Base-by-base conservation (phyloP, 2,888 invertebrate species). In the Drepana falcataria region DNA sequence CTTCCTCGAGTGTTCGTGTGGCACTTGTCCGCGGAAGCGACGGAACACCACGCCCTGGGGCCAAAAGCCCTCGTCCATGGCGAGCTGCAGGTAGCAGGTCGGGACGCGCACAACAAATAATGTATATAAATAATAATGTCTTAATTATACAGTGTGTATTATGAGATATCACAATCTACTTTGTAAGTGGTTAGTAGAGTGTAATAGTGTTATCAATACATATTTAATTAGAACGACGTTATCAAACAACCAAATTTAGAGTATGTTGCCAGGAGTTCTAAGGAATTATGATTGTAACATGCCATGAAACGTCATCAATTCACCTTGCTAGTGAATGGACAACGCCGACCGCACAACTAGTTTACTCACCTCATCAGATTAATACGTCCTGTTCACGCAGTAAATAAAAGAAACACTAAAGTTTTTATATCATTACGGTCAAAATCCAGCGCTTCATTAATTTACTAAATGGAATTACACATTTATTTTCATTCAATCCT, bases 261-360 rank as follows among this genome's bases (percentile, higher is more conserved):
- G 7, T 35, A 37, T 35, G 49, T 37, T 9, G 49, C 7, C 37
- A 2, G 49, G 37, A 49, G 37, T 49, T 37, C 35, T 37, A 35
- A 37, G 37, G 35, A 37, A 33, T 33, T 37, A 37, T 37, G 33
- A n/a, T 49, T 35, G 49, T 35, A 37, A 35, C 49, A 49, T 49
- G 49, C 49, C 51, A 51, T 40, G 51, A 51, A 33, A 51, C 51
- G 51, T 51, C 51, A 51, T 9, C 40, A 40, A 51, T 7, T 41
- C 40, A 51, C 40, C 51, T 51, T n/a, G 44, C 7, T 40, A 33
- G 51, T 51, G 51, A 51, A 51, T 40, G 40, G 51, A 33, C 33
- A 21, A 21, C 21, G 21, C 21, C 21, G 21, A 21, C 21, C 21
- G 1, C 21, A 21, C 21, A 21, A 21, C 21, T 21, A 21, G 21